Conservation (phyloP, 2,113 vertebrate species). For the Podarcis cretensis region DNA sequence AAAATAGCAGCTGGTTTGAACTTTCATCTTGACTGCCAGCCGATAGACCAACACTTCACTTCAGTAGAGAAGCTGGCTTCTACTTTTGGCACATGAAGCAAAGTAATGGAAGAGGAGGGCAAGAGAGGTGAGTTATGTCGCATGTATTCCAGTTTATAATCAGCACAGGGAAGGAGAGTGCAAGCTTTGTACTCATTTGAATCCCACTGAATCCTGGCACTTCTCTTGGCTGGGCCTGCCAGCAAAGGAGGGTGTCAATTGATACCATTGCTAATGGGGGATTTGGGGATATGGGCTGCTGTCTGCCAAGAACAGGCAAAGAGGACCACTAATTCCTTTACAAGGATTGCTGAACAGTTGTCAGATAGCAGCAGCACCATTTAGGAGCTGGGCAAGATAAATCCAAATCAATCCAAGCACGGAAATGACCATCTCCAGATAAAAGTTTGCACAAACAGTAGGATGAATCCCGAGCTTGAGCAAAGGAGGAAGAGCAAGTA, state of each 20-base stretch:
- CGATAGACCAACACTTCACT: too few relatives aligned
- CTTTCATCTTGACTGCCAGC: not conserved
- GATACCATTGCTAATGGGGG: accelerated
- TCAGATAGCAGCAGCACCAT: not conserved
- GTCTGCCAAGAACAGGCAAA: not conserved
- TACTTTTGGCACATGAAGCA: not conserved
- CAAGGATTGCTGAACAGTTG: not conserved
- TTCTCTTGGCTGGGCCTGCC: not conserved
- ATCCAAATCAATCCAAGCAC: not conserved
- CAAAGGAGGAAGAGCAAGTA: not conserved
- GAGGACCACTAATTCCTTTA: not conserved
- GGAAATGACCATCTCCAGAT: not conserved
- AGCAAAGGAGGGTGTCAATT: not conserved
- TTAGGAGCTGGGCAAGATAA: not conserved
- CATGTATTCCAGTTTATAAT: not conserved
- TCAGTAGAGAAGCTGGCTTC: not conserved
- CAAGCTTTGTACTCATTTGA: not conserved
- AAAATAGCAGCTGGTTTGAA: not conserved
- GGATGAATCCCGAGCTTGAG: accelerated
- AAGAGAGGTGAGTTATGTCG: not conserved
- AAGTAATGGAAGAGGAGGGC: not conserved
- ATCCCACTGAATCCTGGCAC: not conserved
- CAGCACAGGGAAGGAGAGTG: not conserved
- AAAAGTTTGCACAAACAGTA: not conserved
- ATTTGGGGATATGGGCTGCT: not conserved